Percentiles rank a stretch among this genome's conserved stretches.
phyloP scores from a whole-genome alignment of 2,888 invertebrate genomes.

The Euplexia lucipara region DNA sequence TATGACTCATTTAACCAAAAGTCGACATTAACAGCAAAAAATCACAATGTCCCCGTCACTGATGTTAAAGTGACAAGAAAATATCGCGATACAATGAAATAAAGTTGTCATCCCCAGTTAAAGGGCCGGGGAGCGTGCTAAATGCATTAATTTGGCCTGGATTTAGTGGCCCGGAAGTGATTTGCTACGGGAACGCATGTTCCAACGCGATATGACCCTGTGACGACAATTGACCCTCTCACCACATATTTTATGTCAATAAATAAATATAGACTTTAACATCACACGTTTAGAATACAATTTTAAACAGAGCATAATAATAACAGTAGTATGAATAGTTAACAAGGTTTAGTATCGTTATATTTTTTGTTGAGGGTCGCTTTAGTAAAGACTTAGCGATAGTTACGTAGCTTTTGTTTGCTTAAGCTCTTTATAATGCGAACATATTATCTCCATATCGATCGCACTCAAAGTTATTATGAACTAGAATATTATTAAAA shows the following conservation, averaged over 20 bases:
- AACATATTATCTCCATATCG: constrained; percentile 55
- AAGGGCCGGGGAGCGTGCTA: constrained; percentile 88
- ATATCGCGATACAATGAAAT: constrained; percentile 89
- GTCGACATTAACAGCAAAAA: constrained; percentile 67
- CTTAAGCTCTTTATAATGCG: constrained; percentile 56
- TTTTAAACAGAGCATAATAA: constrained; percentile 61
- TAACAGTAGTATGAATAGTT: constrained; percentile 76
- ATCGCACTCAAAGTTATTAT: constrained; percentile 41
- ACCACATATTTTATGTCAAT: constrained; percentile 71
- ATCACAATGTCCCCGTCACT: constrained; percentile 71
- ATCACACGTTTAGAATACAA: constrained; percentile 61
- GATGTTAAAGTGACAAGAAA: constrained; percentile 88
- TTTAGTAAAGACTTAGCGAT: constrained; percentile 76
- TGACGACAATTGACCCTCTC: constrained; percentile 82
- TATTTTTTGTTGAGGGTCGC: constrained; percentile 82
- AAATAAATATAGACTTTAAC: constrained; percentile 78
- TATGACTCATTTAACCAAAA: constrained; percentile 63
- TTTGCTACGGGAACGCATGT: constrained; percentile 91
- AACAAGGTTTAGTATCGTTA: constrained; percentile 77
- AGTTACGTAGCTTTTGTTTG: constrained; percentile 62
- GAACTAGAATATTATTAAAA: constrained; percentile 52
- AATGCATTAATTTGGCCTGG: constrained; percentile 91
- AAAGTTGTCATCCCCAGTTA: constrained; percentile 90
- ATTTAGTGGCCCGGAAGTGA: constrained; percentile 91
- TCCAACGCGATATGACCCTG: constrained; percentile 85